Evolutionary conservation across 2,113 vertebrate species (phyloP).

Genomic region (Corythaeola cristata): DNA sequence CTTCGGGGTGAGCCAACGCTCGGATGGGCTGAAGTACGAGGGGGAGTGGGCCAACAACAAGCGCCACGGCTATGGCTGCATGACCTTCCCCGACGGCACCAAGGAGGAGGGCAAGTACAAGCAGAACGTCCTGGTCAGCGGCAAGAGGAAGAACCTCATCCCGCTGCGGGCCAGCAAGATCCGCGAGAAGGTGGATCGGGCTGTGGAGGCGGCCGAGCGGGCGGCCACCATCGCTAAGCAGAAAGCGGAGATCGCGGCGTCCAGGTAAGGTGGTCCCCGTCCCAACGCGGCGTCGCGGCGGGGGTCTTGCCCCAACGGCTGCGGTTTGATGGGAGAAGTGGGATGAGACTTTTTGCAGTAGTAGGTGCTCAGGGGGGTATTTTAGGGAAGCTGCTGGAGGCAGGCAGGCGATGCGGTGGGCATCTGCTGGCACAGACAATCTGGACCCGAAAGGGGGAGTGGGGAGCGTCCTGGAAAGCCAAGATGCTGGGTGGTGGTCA

Average conservation of each 20-base stretch:
- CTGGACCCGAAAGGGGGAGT: accelerated
- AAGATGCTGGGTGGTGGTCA: accelerated
- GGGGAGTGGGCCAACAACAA: conserved; percentile 95
- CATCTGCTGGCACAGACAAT: accelerated
- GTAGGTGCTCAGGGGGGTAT: accelerated
- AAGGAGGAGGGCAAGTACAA: conserved; percentile 99
- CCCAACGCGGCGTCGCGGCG: accelerated
- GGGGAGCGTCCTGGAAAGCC: background rate
- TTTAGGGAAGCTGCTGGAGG: background rate
- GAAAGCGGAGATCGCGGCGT: conserved; percentile 95
- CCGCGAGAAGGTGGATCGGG: conserved; percentile 97
- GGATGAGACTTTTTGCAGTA: accelerated
- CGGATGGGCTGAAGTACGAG: conserved; percentile 91
- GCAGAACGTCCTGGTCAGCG: conserved; percentile 93
- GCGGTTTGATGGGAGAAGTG: background rate
- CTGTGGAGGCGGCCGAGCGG: conserved; percentile 89
- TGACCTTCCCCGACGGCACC: conserved; percentile 94
- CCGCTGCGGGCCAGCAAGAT: conserved; percentile 96
- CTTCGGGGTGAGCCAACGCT: conserved; percentile 92
- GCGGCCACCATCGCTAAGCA: conserved; percentile 94
- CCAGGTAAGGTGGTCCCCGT: conserved; percentile 77
- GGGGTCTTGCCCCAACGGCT: accelerated
- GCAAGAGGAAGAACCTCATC: conserved; percentile 97
- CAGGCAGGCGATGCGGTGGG: accelerated
- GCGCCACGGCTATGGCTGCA: conserved; percentile 95